Evolutionary conservation across 2,888 invertebrate genomes (phyloP).

Genomic region (Eubasilissa splendida): DNA sequence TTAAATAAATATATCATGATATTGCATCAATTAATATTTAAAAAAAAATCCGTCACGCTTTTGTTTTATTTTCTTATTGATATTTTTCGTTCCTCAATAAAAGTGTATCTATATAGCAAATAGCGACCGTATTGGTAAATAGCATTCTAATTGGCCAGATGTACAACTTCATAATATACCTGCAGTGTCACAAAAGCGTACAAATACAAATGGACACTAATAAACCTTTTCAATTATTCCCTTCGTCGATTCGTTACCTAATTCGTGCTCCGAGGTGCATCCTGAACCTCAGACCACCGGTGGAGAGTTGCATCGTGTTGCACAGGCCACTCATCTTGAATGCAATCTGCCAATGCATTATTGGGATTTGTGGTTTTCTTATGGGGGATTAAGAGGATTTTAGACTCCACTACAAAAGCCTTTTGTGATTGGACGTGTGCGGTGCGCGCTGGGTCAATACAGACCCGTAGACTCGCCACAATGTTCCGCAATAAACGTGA

Average conservation of each 20-base stretch:
- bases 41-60: no score
- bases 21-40: no score
- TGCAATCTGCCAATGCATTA: constrained; percentile 41
- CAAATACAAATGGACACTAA: not conserved
- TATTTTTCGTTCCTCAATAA: no score
- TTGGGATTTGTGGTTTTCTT: constrained; percentile 54
- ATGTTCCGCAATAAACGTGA: constrained; percentile 3
- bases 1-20: no score
- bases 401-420: constrained; percentile 43
- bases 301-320: constrained; percentile 30
- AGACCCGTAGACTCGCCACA: not conserved
- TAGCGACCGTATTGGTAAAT: no score
- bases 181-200: not conserved
- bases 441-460: constrained; percentile 15
- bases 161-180: not conserved
- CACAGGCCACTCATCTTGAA: constrained; percentile 42
- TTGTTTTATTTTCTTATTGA: no score
- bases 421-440: constrained; percentile 48
- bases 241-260: no score
- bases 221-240: not conserved
- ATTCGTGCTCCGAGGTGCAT: no score
- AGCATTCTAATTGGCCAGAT: no score
- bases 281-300: constrained; percentile 46
- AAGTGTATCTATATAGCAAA: no score
- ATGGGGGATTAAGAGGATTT: constrained; percentile 51